Conservation (phyloP, 2,888 invertebrate species). For the Megaustenia siamemsis region DNA sequence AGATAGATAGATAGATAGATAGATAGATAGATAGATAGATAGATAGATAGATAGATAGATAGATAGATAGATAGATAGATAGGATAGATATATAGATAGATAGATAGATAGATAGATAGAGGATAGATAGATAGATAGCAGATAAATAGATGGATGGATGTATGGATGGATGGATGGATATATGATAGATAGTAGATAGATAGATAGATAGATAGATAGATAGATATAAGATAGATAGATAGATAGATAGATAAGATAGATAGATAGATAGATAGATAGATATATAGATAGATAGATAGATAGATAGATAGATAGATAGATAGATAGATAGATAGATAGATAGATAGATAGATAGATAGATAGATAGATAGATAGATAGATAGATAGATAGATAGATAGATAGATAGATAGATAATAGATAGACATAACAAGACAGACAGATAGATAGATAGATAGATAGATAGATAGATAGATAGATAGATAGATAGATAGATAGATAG, state of each 20-base stretch:
- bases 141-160: neutral
- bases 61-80: slow-evolving; percentile 16
- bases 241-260: slow-evolving; percentile 22
- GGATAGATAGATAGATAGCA: neutral
- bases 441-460: no score
- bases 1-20: neutral
- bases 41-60: slow-evolving; percentile 22
- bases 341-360: no score
- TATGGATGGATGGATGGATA: neutral
- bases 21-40: slow-evolving; percentile 19
- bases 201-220: slow-evolving; percentile 7
- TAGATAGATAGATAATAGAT: no score
- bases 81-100: slow-evolving; percentile 2
- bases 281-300: neutral
- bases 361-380: no score
- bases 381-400: neutral
- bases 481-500: neutral
- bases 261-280: no score
- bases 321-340: no score
- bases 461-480: neutral
- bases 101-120: slow-evolving; percentile 1
- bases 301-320: no score
- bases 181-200: neutral
- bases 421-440: no score
- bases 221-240: no score